Evolutionary conservation across 2,888 invertebrate genomes (phyloP), one percentile per base, ranked within the genome.

Genomic region (Hesperia comma): DNA sequence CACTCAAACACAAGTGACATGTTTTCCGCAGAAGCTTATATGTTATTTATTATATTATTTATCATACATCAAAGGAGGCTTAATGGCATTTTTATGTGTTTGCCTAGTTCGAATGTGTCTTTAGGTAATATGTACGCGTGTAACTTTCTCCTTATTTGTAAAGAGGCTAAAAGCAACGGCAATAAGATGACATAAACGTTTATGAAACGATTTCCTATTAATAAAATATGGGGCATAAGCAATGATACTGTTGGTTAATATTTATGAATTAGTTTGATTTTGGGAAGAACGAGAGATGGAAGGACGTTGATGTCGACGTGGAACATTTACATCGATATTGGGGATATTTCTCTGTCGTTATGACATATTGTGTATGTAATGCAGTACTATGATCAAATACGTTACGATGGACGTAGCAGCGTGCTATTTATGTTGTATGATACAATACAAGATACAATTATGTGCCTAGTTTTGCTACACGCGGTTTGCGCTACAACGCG

Each of bases 21-120:
- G 69, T 75, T 74, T 72, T 70, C 66, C 64, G 63, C 58, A 55
- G 67, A 64, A 67, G 68, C 68, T 70, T 72, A 74, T 75, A 74
- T 72, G 68, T 74, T 74, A 76, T 75, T 76, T 74, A 76, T 72
- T 72, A 70, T 72, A 69, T 70, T 71, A 74, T 72, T 74, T 74
- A 74, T 71, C 69, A 72, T 70, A 58, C 66, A 70, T 72, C 69
- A 67, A 72, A 73, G 67, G 64, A 68, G 58, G 51, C 61, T 58
- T 71, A 74, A 76, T 76, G 75, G 74, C 54, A 40, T 70, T 76
- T 75, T 76, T 76, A 76, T 76, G 70, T 74, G 72, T 72, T 73
- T 71, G 68, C 64, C 21, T 60, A 61, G 53, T 66, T 66, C 43
- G 46, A 57, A 57, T 37, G 17, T 49, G 46, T 26, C 21, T 37